A percentile compares a stretch with the other conserved stretches of the same genome.
Evolutionary conservation across 1,140 invertebrate genomes (phyloP).

Genomic region (Drosophila takahashii): DNA sequence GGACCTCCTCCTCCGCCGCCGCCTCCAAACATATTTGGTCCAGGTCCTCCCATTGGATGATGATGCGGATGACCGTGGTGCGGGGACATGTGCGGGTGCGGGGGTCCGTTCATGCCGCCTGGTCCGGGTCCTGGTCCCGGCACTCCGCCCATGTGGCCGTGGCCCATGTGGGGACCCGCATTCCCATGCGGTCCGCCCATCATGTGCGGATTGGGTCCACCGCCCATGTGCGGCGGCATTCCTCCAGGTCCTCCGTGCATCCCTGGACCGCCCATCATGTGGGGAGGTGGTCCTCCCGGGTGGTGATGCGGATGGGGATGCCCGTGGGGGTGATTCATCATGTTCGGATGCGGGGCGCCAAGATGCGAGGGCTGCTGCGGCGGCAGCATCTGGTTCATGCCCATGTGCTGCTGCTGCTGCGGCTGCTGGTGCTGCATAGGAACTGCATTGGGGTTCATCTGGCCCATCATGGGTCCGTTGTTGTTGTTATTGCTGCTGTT

Average conservation of each 20-base stretch:
- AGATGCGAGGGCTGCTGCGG: conserved; percentile 75
- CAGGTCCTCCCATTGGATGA: conserved; percentile 57
- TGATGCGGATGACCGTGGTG: conserved; percentile 64
- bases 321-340: conserved; percentile 73
- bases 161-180: conserved; percentile 72
- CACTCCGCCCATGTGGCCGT: conserved; percentile 75
- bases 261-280: conserved; percentile 66
- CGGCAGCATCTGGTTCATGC: conserved; percentile 83
- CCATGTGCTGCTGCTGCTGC: conserved; percentile 69
- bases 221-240: conserved; percentile 73
- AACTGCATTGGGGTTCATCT: conserved; percentile 80
- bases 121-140: conserved; percentile 68
- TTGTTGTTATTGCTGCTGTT: conserved; percentile 84
- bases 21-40: conserved; percentile 40
- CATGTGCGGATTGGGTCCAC: conserved; percentile 72
- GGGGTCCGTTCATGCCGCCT: conserved; percentile 70
- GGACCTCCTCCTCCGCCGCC: conserved; percentile 44
- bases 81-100: conserved; percentile 64
- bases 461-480: conserved; percentile 76
- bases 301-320: conserved; percentile 59
- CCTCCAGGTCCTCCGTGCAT: conserved; percentile 71
- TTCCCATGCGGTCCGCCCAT: conserved; percentile 70
- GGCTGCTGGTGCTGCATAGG: conserved; percentile 78
- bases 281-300: conserved; percentile 70
- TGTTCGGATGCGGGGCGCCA: conserved; percentile 69